These are phyloP conservation scores for Metridium senile DNA, from an alignment of 92 coral and sea anemone genomes.

Conservation along the genomic window DNA sequence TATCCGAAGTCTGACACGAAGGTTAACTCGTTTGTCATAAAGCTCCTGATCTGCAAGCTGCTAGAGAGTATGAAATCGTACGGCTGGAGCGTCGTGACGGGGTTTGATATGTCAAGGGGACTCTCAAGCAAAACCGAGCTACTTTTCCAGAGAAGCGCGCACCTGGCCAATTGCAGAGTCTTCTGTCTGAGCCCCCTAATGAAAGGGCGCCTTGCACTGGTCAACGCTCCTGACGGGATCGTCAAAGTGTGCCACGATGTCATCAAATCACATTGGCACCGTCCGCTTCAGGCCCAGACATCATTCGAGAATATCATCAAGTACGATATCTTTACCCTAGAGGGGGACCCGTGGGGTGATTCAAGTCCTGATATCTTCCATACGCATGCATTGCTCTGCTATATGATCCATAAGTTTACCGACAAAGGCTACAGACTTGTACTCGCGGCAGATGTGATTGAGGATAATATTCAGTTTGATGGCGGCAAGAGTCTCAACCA, in stretches of 20 bases:
- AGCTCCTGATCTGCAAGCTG: constrained; percentile 27
- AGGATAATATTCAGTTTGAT: not conserved
- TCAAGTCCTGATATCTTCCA: not conserved
- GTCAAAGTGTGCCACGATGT: constrained; percentile 13
- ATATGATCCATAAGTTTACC: constrained; percentile 2
- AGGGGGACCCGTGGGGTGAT: constrained; percentile 22
- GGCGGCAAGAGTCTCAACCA: constrained; percentile 8
- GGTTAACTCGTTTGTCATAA: not conserved
- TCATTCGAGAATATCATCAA: not conserved
- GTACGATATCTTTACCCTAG: not conserved
- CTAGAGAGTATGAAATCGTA: constrained; percentile 12
- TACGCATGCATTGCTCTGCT: constrained; percentile 11
- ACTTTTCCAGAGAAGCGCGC: constrained; percentile 21
- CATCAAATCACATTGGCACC: constrained; percentile 14
- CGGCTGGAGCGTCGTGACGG: constrained; percentile 19
- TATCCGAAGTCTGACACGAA: not conserved
- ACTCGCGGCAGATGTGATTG: constrained; percentile 20
- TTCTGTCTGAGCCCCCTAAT: constrained; percentile 24
- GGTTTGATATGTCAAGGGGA: constrained; percentile 28
- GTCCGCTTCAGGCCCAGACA: not conserved
- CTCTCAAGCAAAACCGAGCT: constrained; percentile 20
- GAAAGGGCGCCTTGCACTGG: constrained; percentile 1
- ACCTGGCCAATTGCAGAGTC: constrained; percentile 10
- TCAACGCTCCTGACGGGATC: constrained; percentile 17
- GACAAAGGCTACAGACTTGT: constrained; percentile 2